Conservation (phyloP, 2,888 invertebrate genomes). For the Drosophila emarginata region DNA sequence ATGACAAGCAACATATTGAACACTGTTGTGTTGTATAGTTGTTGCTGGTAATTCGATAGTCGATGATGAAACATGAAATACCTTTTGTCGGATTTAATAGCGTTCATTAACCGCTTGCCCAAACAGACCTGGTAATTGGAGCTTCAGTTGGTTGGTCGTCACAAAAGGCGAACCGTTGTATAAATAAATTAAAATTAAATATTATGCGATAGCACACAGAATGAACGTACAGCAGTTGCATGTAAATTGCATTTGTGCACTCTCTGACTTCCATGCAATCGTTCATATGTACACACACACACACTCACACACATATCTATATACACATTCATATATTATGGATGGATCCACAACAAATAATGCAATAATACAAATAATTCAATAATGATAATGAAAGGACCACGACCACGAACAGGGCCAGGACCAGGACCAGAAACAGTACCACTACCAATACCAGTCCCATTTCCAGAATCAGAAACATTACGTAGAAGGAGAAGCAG, state of each 20-base stretch:
- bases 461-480: neutral
- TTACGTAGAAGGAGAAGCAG: neutral
- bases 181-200: constrained; percentile 71
- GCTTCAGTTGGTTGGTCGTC: constrained; percentile 18
- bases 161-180: constrained; percentile 43
- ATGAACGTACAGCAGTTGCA: constrained; percentile 31
- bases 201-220: constrained; percentile 45
- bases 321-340: constrained; percentile 19
- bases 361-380: constrained; percentile 73
- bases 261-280: constrained; percentile 3
- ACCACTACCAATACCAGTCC: no score
- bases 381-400: constrained; percentile 66
- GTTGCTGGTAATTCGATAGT: constrained; percentile 56
- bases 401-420: neutral
- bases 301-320: neutral
- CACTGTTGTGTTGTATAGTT: constrained; percentile 35
- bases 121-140: constrained; percentile 49
- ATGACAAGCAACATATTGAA: constrained; percentile 56
- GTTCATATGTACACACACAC: neutral
- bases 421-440: neutral
- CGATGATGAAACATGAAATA: constrained; percentile 36
- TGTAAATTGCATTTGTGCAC: constrained; percentile 40
- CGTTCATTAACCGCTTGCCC: constrained; percentile 60
- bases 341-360: constrained; percentile 54
- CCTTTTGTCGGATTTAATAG: constrained; percentile 50